Conservation (phyloP, 2,888 invertebrate genomes). For the Pseudoips prasinana region DNA sequence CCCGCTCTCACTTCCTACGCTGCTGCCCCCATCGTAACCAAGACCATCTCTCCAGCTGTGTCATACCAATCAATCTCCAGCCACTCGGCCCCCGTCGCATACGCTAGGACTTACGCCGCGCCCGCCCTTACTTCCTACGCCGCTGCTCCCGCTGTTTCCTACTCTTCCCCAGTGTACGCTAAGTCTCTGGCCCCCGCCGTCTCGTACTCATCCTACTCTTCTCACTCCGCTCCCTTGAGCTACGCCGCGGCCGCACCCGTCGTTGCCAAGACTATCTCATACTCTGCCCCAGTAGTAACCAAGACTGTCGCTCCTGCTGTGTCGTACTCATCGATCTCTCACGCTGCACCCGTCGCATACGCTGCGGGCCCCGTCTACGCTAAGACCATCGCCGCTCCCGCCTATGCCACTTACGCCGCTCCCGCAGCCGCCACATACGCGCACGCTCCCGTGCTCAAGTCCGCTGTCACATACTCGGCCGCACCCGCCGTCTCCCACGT, state of each 20-base stretch:
- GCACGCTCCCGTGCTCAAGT: slow-evolving; percentile 32
- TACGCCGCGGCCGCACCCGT: slow-evolving; percentile 44
- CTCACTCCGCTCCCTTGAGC: slow-evolving; percentile 51
- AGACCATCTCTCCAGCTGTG: slow-evolving; percentile 52
- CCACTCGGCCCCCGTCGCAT: slow-evolving; percentile 55
- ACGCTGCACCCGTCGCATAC: slow-evolving; percentile 58
- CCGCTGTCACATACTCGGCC: slow-evolving; percentile 22
- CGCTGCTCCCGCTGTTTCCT: slow-evolving; percentile 59
- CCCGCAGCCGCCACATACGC: slow-evolving; percentile 31
- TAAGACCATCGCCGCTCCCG: slow-evolving; percentile 34
- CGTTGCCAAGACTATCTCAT: slow-evolving; percentile 32
- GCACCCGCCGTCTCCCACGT: slow-evolving; percentile 19
- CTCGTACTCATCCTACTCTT: slow-evolving; percentile 51
- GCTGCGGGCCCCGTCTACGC: slow-evolving; percentile 32
- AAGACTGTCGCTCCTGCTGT: slow-evolving; percentile 34
- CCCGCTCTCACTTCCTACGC: slow-evolving; percentile 60
- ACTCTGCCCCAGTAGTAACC: slow-evolving; percentile 48
- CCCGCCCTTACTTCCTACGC: slow-evolving; percentile 43
- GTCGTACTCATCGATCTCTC: slow-evolving; percentile 57
- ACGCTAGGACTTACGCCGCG: slow-evolving; percentile 51
- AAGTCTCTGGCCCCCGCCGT: slow-evolving; percentile 53
- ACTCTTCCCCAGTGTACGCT: slow-evolving; percentile 52
- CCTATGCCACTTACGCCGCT: slow-evolving; percentile 21
- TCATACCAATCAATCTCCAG: slow-evolving; percentile 48
- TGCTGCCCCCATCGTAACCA: slow-evolving; percentile 41